phyloP scores from a whole-genome alignment of 1,140 invertebrate genomes.

The Polyergus mexicanus region DNA sequence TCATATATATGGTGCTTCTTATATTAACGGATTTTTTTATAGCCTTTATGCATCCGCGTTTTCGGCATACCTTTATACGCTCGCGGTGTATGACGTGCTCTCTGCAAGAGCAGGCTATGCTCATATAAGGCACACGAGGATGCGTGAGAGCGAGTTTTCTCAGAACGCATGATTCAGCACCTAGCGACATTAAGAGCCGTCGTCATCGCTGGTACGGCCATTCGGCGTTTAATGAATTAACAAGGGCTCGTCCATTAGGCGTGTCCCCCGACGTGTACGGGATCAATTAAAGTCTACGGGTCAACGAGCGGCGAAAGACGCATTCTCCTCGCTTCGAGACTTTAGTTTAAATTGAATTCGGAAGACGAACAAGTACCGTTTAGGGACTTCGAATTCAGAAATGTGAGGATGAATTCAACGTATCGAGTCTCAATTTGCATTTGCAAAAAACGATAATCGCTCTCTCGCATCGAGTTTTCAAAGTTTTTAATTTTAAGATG shows the following conservation, averaged over 20 bases:
- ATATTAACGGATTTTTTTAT: constrained; percentile 10
- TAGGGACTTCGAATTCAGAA: constrained; percentile 2
- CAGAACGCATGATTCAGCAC: constrained; percentile 55
- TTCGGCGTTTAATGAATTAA: constrained; percentile 62
- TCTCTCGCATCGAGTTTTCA: constrained; percentile 2
- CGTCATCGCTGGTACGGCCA: constrained; percentile 30
- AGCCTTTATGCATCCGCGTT: constrained; percentile 33
- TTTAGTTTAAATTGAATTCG: constrained; percentile 40
- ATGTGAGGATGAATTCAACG: not conserved
- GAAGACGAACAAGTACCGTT: constrained; percentile 8
- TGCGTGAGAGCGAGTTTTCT: constrained; percentile 47
- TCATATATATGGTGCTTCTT: not conserved
- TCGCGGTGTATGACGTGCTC: constrained; percentile 18
- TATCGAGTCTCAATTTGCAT: not conserved
- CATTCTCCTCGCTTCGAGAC: constrained; percentile 40
- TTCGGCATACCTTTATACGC: constrained; percentile 43
- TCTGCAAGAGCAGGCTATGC: not conserved
- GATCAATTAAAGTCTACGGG: constrained; percentile 55
- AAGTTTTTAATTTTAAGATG: not conserved
- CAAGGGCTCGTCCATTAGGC: constrained; percentile 60
- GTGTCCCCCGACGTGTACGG: constrained; percentile 25
- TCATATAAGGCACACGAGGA: constrained; percentile 58
- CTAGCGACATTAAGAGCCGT: constrained; percentile 32
- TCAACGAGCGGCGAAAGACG: constrained; percentile 51
- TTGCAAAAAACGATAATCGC: not conserved